A percentile compares a stretch with the other conserved stretches of the same genome.
Evolutionary conservation across 2,888 invertebrate genomes (phyloP).

Genomic region (Spisula solida): DNA sequence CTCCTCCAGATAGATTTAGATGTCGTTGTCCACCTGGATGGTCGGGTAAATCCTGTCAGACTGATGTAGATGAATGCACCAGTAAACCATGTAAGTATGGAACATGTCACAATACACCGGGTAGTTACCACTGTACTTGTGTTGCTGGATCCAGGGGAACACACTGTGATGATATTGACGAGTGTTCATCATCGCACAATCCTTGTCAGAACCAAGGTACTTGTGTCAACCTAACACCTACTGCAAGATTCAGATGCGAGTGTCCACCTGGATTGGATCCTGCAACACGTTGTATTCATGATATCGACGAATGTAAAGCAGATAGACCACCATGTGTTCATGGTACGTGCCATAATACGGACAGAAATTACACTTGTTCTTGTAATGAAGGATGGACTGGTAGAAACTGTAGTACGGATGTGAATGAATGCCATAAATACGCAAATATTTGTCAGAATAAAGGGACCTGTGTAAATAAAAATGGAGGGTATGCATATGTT

Average conservation of each 20-base stretch:
- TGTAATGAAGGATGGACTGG: conserved; percentile 30
- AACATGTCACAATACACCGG: conserved; percentile 25
- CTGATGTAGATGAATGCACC: conserved; percentile 15
- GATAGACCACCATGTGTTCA: conserved; percentile 25
- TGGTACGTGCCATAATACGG: conserved; percentile 25
- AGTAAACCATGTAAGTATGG: conserved; percentile 27
- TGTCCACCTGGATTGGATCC: conserved; percentile 32
- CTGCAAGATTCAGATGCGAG: conserved; percentile 15
- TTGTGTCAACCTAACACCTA: conserved; percentile 19
- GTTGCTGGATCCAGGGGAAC: neutral
- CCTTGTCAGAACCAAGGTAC: conserved; percentile 29
- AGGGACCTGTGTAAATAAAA: neutral
- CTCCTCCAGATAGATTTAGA: neutral
- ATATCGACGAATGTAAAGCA: conserved; percentile 28
- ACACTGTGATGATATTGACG: conserved; percentile 36
- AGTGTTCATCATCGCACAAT: conserved; percentile 16
- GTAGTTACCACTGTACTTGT: conserved; percentile 28
- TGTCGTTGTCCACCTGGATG: conserved; percentile 32
- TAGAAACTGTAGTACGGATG: conserved; percentile 6
- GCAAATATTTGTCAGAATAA: neutral
- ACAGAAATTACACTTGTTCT: conserved; percentile 32
- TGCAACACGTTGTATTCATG: conserved; percentile 17
- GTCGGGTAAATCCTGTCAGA: too few species aligned
- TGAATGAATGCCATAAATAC: conserved; percentile 26
- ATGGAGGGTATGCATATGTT: neutral